A percentile compares a stretch with the other conserved stretches of the same genome.
Conservation (phyloP, 2,888 invertebrate genomes). For the Ichneumoninae sp. region DNA sequence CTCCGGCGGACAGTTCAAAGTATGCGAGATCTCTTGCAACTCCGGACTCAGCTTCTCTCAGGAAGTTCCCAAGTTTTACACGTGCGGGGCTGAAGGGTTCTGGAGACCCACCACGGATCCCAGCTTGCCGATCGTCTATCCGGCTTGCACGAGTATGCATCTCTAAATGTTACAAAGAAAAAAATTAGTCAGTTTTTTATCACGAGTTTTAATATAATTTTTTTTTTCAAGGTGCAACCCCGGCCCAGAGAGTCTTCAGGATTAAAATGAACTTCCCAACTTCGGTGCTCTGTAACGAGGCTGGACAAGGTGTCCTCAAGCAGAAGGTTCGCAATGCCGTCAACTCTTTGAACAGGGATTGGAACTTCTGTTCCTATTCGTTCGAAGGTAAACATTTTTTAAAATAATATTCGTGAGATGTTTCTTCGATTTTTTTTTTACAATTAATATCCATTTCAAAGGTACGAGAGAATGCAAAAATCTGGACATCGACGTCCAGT, state of each 20-base stretch:
- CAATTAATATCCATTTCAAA: constrained; percentile 71
- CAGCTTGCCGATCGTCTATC: constrained; percentile 92
- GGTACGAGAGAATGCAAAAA: constrained; percentile 95
- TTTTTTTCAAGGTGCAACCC: constrained; percentile 88
- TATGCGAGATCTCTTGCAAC: constrained; percentile 96
- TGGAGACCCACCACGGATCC: constrained; percentile 96
- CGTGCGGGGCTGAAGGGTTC: constrained; percentile 98
- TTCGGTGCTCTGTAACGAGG: constrained; percentile 97
- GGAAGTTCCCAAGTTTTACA: constrained; percentile 97
- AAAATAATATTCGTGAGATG: neutral
- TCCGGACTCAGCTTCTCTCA: constrained; percentile 95
- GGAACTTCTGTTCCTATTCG: constrained; percentile 98
- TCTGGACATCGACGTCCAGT: constrained; percentile 95
- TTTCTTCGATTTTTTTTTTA: constrained; percentile 17
- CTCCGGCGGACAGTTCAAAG: constrained; percentile 97
- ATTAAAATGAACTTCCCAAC: constrained; percentile 98
- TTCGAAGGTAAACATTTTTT: constrained; percentile 88
- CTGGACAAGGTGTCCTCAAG: constrained; percentile 95
- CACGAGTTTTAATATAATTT: neutral
- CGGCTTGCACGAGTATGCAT: constrained; percentile 94
- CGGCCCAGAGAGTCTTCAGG: constrained; percentile 97
- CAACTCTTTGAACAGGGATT: constrained; percentile 95
- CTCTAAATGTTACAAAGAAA: neutral
- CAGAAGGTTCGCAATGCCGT: constrained; percentile 96
- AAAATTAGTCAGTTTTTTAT: neutral